Conservation (phyloP, 2,888 invertebrate genomes). For the Limnephilus auricula region DNA sequence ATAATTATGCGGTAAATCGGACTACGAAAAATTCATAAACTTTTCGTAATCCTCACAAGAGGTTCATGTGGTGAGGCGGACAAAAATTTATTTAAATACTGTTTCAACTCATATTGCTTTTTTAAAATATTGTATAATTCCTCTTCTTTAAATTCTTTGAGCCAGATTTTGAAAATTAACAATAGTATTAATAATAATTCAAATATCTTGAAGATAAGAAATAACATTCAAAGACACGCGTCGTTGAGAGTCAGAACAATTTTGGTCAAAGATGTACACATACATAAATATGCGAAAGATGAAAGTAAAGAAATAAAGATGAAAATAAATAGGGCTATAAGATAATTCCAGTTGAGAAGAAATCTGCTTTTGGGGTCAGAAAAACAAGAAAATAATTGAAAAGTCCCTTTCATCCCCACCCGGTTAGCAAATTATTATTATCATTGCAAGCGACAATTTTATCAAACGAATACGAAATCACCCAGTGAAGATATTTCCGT, state of each 20-base stretch:
- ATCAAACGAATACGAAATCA: not conserved
- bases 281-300: not conserved
- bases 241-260: not conserved
- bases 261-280: not conserved
- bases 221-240: not conserved
- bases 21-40: too few species aligned
- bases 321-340: too few species aligned
- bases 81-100: too few species aligned
- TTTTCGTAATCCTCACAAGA: too few species aligned
- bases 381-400: conserved; percentile 25
- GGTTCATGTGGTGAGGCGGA: too few species aligned
- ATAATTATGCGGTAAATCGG: too few species aligned
- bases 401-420: not conserved
- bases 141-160: too few species aligned
- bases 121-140: too few species aligned
- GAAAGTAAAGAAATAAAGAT: not conserved
- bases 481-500: not conserved
- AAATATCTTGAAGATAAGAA: not conserved
- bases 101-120: too few species aligned
- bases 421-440: conserved; percentile 26
- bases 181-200: too few species aligned
- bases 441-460: not conserved
- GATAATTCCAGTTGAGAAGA: not conserved
- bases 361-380: conserved; percentile 15
- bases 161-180: too few species aligned